Evolutionary conservation across 2,797 vertebrate species (phyloP), one percentile per base, ranked within the genome.

Genomic region (Gallinago nigripennis): DNA sequence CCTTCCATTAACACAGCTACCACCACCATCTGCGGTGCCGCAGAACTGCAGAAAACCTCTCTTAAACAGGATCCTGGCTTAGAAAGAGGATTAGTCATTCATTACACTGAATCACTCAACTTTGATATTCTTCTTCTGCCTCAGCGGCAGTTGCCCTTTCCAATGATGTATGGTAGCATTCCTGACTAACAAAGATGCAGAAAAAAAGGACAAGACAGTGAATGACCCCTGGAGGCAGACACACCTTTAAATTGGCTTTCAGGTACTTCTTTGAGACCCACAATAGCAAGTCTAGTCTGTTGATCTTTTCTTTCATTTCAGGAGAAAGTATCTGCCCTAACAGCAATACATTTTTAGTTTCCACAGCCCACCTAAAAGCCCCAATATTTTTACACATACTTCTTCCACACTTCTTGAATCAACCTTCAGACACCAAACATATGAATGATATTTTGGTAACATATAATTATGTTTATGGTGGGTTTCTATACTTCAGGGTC

Each of bases 141-240:
- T 91, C 72, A 39, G 80, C 37, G 7, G 80, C 89, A 92, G 85
- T 10, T 95, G 87, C 90, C 92, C 96, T 96, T 96, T 95, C 51
- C 82, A 84, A 15, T 82, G 89, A 94, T 82, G 51, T 8, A 93
- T 31, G 65, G 76, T 16, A 88, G 80, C 33, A 31, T 82, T 76
- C 84, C 84, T 76, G 4, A n/a, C 90, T 85, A 86, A 83, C 54
- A 65, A 48, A 75, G 83, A 83, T 35, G 58, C 50, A 75, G 69
- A 48, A 37, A 37, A 37, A 11, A 37, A 37, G 37, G 37, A 37
- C 37, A 37, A 37, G 37, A 37, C 37, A 37, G 37, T 37, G 37
- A 37, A 37, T 37, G 37, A 37, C 37, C 37, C 5, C 37, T 37
- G 28, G 81, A 94, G 75, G 27, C 58, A 81, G 58, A 65, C 19